Conservation (phyloP, 2,113 vertebrate genomes). For the Embiotoca jacksoni region DNA sequence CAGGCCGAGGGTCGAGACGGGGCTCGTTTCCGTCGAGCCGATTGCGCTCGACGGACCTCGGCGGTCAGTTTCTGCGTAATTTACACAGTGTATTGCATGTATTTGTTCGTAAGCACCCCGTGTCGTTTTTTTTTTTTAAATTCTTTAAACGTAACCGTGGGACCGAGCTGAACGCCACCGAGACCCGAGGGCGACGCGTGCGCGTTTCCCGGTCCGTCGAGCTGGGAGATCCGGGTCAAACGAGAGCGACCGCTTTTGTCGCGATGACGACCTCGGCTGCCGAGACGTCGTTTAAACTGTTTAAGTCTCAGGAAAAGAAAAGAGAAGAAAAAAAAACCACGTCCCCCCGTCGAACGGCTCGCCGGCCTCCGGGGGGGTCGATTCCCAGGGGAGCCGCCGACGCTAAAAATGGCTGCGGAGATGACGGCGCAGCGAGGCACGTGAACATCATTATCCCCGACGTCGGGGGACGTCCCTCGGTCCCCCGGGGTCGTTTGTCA, state of each 20-base stretch:
- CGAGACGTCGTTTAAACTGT: constrained; percentile 36
- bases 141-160: no score
- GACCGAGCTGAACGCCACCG: no score
- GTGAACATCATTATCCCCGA: background rate
- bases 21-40: constrained; percentile 22
- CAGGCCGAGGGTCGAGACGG: constrained; percentile 34
- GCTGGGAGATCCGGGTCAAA: constrained; percentile 42
- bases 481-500: no score
- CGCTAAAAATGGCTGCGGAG: constrained; percentile 20
- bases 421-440: background rate
- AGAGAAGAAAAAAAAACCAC: no score
- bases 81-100: constrained; percentile 2
- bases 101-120: constrained; percentile 37
- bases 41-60: constrained; percentile 35
- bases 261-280: constrained; percentile 16
- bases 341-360: constrained; percentile 17
- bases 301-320: constrained; percentile 12
- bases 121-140: background rate
- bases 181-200: background rate
- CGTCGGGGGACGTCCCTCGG: constrained; percentile 6
- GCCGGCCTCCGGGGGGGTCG: constrained; percentile 12
- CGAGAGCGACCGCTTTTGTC: constrained; percentile 14
- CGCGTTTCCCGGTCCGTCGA: constrained; percentile 17
- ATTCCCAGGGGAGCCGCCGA: constrained; percentile 5
- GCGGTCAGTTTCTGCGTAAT: constrained; percentile 11